Base-by-base conservation (phyloP, 2,888 invertebrate genomes). In the Anthoptus insignis region DNA sequence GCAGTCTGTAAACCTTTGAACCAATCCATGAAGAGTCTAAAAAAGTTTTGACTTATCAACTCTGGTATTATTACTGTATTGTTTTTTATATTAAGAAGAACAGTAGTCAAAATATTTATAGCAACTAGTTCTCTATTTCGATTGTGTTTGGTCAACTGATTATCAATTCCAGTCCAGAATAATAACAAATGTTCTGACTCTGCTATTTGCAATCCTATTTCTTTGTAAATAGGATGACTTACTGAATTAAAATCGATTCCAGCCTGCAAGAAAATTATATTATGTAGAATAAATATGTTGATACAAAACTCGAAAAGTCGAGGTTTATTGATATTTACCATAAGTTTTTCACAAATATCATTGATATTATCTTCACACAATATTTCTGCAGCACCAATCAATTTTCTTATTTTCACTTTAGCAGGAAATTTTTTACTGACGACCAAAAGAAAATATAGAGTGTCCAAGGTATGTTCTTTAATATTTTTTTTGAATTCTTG, bases 141-240 rank as follows among this genome's bases (percentile, higher is more conserved):
- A 88, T 88, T 95, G 89, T 80, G 91, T 74, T 89, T 89, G 1
- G 73, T 83, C 37, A 83, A 84, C 75, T 84, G 90, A 67, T 86
- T 89, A 64, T 94, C 89, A 57, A 94, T 87, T 59, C 88, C 90
- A 27, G 92, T 88, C 94, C 96, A 95, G 79, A 96, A 96, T 49
- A 89, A 71, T 45, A 83, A 72, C 6, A 95, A 77, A 65, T 94
- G 84, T 54, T 94, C 87, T 8, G 94, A 94, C 61, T 87, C 86
- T 0, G 93, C 92, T 53, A 96, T 83, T 72, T 93, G 87, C 54
- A 86, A 84, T 27, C 94, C 94, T 73, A 96, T 94, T 70, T 93
- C 83, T 72, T 95, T 94, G 81, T 95, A 96, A 47, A 96, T 90
- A 21, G 97, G 96, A 83, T 97, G 96, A 65, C 92, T 91, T 16